Base-by-base conservation (phyloP, 2,797 vertebrate species). In the Chromobotia macracanthus region DNA sequence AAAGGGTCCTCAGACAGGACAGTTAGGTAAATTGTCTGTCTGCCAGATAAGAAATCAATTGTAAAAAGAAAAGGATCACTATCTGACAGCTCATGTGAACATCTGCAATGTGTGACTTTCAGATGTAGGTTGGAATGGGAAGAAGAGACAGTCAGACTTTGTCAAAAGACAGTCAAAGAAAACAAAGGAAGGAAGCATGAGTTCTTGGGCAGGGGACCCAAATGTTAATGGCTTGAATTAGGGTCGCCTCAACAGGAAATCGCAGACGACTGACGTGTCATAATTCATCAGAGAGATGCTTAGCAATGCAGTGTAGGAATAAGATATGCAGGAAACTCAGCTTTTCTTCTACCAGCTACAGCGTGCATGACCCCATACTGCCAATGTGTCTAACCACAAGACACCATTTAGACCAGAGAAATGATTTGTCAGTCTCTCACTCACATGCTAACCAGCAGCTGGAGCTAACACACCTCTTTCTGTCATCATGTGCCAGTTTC, bases 401-500 rank as follows among this genome's bases (percentile, higher is more conserved):
- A 85, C 66, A 44, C 56, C 76, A 76, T 68, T 77, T 41, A 83
- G 68, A 85, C 68, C 41, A 65, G 71, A 64, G 46, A 83, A 69
- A 83, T 83, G 81, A 83, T 83, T 85, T 79, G 81, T 81, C 81
- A 84, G 84, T 77, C 86, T 86, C 84, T 71, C 61, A 15, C 83
- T 75, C 67, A 71, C 77, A 51, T 58, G 21, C 77, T 83, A 80
- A 83, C 78, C 75, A 81, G 75, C 60, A 53, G 66, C 73, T 66
- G 79, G 71, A 46, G 56, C 81, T 63, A 71, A 51, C 75, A 75
- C 28, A 70, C 69, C 83, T 81, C 76, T 82, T 58, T 63, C 88
- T 88, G 89, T 90, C 88, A 87, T 83, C 18, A 75, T 38, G 68
- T 56, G 75, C 66, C 84, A 75, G 71, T 72, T 77, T 82, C 69